Conservation (phyloP, 2,888 invertebrate species). For the Arge pagana region DNA sequence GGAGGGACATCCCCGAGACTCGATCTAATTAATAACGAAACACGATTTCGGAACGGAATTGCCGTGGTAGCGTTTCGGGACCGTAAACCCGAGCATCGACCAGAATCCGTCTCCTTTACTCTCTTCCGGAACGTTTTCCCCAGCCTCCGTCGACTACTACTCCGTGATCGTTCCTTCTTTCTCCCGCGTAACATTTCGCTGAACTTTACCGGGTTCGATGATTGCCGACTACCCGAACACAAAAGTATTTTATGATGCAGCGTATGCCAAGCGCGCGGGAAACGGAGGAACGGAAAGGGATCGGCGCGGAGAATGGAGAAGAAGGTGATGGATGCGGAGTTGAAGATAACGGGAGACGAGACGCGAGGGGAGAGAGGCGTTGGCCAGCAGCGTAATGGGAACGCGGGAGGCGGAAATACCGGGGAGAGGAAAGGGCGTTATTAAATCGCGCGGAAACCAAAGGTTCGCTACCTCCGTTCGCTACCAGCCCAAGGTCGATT, state of each 20-base stretch:
- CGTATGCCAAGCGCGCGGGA: constrained; percentile 9
- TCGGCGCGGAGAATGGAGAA: neutral
- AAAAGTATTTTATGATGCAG: constrained; percentile 34
- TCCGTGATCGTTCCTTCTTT: constrained; percentile 2
- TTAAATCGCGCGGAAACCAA: constrained; percentile 39
- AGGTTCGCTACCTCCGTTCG: too few species aligned
- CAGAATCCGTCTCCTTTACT: constrained; percentile 9
- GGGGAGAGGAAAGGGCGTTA: constrained; percentile 28
- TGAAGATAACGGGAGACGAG: constrained; percentile 11
- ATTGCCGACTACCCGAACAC: constrained; percentile 32
- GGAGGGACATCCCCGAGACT: neutral
- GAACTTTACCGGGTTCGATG: constrained; percentile 36
- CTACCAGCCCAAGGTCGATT: constrained; percentile 28
- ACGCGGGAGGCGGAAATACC: neutral
- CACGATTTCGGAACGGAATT: constrained; percentile 2
- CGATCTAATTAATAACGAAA: constrained; percentile 12
- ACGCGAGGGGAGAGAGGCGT: too few species aligned
- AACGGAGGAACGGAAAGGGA: neutral
- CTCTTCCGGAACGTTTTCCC: too few species aligned
- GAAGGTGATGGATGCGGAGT: constrained; percentile 18
- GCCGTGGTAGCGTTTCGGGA: constrained; percentile 20
- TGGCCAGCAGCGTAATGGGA: neutral
- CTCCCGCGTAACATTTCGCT: constrained; percentile 31
- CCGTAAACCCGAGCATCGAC: constrained; percentile 16
- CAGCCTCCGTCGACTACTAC: too few species aligned